Evolutionary conservation across 2,888 invertebrate genomes (phyloP), one percentile per base, ranked within the genome.

Genomic region (Orchesella flavescens): DNA sequence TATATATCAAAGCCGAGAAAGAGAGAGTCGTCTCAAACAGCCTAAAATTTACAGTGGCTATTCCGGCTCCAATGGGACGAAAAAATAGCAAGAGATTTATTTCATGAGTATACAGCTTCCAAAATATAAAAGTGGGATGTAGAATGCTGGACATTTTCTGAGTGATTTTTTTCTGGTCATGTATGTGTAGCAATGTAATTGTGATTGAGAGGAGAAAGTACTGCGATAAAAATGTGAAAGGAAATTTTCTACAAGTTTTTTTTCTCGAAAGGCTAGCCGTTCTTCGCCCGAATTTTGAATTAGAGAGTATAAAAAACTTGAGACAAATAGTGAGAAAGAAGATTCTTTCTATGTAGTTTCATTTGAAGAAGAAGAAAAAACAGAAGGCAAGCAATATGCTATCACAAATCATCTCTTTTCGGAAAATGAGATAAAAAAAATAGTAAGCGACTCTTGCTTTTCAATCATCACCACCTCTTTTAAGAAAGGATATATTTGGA

Each of bases 11-110:
- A 59, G 4, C 12, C 4, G 23, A 61, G 61, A 69, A 53, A 49
- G 9, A 53, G 17, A 9, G 9, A 53, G 17, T 1, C 2, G 17
- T 53, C 53, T 53, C 15, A 53, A 53, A 53, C 59, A 61, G 63
- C 55, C 23, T 80, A 82, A 86, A 87, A 88, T 88, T 88, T 88
- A 87, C 87, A 88, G 86, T 80, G 79, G 82, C 77, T 84, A 86
- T 86, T 85, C 44, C 69, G 63, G 73, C 69, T 84, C 82, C 87
- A 84, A 85, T 84, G 84, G 85, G 83, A 85, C 80, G 84, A 86
- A 86, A 85, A 72, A 86, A 85, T 73, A 78, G 53, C 65, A 63
- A 66, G 79, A 85, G 84, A 87, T 87, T 87, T 87, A 87, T 87
- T 74, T 82, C 75, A 69, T 80, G 69, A 71, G 46, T n/a, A 57